These are phyloP conservation scores for Cloeon dipterum DNA, from an alignment of 2,888 invertebrate species.

Conservation along the genomic window DNA sequence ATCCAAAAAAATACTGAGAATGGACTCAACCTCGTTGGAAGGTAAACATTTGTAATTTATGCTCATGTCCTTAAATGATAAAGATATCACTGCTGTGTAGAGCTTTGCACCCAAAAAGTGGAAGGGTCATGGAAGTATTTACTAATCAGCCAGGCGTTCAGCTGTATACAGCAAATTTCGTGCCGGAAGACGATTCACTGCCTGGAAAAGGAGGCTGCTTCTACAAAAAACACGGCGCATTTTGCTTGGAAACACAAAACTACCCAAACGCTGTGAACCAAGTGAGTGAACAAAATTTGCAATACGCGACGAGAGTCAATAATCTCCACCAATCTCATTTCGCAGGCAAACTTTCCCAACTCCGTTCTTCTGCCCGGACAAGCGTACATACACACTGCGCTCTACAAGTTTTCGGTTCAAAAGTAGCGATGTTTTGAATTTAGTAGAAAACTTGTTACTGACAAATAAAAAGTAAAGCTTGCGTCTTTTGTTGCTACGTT, in stretches of 20 bases:
- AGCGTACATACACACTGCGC: conserved; percentile 42
- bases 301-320: neutral
- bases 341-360: conserved; percentile 50
- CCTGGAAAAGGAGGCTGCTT: conserved; percentile 41
- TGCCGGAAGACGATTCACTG: conserved; percentile 24
- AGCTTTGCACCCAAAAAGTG: conserved; percentile 38
- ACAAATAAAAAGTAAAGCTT: too few species aligned
- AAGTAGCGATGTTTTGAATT: too few species aligned
- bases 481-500: too few species aligned
- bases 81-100: too few species aligned
- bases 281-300: conserved; percentile 22
- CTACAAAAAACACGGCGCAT: conserved; percentile 58
- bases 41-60: too few species aligned
- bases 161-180: conserved; percentile 60
- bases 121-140: conserved; percentile 53
- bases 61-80: too few species aligned
- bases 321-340: too few species aligned
- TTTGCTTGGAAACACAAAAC: conserved; percentile 81
- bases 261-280: conserved; percentile 79
- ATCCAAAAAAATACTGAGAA: neutral
- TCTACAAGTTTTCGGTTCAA: conserved; percentile 21
- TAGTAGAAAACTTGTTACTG: too few species aligned
- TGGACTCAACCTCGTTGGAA: too few species aligned
- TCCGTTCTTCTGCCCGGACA: conserved; percentile 47
- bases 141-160: conserved; percentile 81